phyloP scores from a whole-genome alignment of 2,113 vertebrate species.

The Strix aluco region DNA sequence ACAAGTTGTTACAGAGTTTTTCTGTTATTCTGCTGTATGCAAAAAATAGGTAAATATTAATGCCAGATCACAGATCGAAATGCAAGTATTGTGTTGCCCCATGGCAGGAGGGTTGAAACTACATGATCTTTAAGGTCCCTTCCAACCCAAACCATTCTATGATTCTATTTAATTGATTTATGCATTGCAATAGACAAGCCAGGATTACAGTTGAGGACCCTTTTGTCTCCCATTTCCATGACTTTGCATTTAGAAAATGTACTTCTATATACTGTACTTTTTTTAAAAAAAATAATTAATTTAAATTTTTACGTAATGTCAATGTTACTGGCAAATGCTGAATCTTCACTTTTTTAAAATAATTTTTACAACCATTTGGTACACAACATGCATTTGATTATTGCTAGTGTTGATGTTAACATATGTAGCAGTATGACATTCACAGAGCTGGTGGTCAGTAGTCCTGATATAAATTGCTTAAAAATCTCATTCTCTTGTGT shows the following conservation, averaged over 20 bases:
- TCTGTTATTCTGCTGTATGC: background rate
- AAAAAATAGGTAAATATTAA: background rate
- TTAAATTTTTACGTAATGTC: background rate
- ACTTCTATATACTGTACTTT: background rate
- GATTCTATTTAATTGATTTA: background rate
- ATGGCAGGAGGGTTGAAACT: no score
- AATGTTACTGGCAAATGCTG: background rate
- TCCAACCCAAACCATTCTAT: no score
- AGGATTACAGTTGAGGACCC: accelerated
- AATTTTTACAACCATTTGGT: background rate
- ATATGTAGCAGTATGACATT: background rate
- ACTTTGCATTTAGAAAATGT: background rate
- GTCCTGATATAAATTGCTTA: background rate
- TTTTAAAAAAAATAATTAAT: no score
- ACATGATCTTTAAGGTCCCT: no score
- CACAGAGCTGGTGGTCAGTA: background rate
- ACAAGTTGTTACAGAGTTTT: background rate
- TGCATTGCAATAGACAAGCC: accelerated
- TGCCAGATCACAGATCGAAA: background rate
- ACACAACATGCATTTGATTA: background rate
- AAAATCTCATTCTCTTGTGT: background rate
- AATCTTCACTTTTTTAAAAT: background rate
- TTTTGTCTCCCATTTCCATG: background rate
- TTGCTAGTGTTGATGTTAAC: background rate
- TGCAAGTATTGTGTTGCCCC: background rate